Evolutionary conservation across 1,140 invertebrate genomes (phyloP).

Genomic region (Drosophila lini): DNA sequence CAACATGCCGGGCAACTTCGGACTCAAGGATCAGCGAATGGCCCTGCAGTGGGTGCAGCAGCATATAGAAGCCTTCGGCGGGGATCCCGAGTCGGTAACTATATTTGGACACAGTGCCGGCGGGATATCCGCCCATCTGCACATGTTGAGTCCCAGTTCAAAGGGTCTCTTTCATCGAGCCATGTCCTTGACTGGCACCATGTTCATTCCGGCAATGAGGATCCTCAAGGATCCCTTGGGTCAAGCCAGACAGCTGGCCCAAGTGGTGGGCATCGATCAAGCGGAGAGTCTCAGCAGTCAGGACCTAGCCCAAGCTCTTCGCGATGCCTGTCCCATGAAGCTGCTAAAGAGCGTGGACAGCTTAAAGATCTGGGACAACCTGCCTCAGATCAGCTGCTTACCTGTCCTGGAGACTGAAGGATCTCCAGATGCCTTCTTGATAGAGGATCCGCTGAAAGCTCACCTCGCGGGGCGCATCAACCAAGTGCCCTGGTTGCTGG

Average conservation of each 20-base stretch:
- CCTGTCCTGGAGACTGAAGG: constrained; percentile 73
- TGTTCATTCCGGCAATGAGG: constrained; percentile 85
- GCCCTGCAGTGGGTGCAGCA: constrained; percentile 71
- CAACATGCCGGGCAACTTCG: constrained; percentile 85
- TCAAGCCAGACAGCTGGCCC: constrained; percentile 68
- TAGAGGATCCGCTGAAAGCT: constrained; percentile 66
- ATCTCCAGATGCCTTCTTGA: constrained; percentile 76
- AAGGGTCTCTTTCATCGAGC: constrained; percentile 85
- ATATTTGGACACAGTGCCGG: constrained; percentile 91
- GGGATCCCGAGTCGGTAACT: constrained; percentile 89
- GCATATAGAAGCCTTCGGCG: constrained; percentile 87
- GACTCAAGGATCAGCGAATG: constrained; percentile 77
- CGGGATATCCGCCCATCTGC: constrained; percentile 85
- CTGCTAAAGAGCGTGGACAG: constrained; percentile 62
- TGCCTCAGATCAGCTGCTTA: constrained; percentile 71
- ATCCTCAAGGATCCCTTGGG: constrained; percentile 84
- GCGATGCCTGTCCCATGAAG: constrained; percentile 57
- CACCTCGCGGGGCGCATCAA: constrained; percentile 65
- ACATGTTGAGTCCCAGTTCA: constrained; percentile 54
- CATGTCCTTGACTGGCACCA: constrained; percentile 86
- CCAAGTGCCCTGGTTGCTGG: constrained; percentile 84
- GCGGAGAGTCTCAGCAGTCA: constrained; percentile 20
- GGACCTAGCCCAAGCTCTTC: constrained; percentile 75
- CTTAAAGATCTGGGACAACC: constrained; percentile 73
- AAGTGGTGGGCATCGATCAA: constrained; percentile 42